These are phyloP conservation scores for Delia radicum DNA, from an alignment of 1,140 invertebrate species.

Conservation along the genomic window DNA sequence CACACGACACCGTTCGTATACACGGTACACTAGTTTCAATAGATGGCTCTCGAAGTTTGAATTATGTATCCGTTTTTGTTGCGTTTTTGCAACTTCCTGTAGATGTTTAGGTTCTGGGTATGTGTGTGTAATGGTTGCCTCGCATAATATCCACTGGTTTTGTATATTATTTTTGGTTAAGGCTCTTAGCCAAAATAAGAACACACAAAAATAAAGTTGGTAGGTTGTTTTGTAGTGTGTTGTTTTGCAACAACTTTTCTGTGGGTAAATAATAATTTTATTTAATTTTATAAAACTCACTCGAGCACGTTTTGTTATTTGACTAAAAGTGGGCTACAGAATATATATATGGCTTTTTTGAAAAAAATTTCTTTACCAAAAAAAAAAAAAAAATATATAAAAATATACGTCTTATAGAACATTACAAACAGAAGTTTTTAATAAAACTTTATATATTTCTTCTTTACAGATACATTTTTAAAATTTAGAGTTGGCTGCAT, in stretches of 20 bases:
- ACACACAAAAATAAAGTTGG: background rate
- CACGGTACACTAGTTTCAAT: background rate
- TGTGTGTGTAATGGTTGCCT: background rate
- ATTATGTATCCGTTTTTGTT: slow-evolving; percentile 6
- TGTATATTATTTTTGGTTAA: background rate
- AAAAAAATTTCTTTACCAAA: background rate
- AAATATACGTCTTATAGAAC: background rate
- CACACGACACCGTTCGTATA: background rate
- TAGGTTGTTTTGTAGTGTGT: background rate
- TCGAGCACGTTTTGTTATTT: slow-evolving; percentile 12
- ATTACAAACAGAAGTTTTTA: background rate
- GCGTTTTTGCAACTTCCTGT: slow-evolving; percentile 1
- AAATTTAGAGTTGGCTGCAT: background rate
- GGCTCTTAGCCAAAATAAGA: background rate
- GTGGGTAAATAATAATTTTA: slow-evolving; percentile 15
- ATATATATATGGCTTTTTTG: background rate
- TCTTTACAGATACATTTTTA: background rate
- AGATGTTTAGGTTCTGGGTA: background rate
- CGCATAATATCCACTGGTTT: no score
- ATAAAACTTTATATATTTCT: background rate
- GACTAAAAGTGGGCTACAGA: slow-evolving; percentile 3
- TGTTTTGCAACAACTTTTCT: background rate
- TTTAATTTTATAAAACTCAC: slow-evolving; percentile 24
- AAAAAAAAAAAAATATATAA: background rate
- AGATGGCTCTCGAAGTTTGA: slow-evolving; percentile 19